Base-by-base conservation (phyloP, 2,888 invertebrate species). In the Metalampra italica region DNA sequence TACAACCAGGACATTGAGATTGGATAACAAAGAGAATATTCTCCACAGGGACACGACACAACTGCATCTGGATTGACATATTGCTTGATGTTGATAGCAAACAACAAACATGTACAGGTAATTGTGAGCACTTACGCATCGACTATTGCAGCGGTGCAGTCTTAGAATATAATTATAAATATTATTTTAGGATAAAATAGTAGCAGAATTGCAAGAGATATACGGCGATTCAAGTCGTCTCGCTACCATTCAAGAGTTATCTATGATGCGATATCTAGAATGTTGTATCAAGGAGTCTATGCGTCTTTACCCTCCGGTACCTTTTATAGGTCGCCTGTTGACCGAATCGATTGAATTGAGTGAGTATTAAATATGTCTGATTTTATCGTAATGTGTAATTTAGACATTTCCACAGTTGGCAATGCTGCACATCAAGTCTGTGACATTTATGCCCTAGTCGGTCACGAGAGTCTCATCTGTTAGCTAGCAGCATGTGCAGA, bases 261-360 rank as follows among this genome's bases (percentile, higher is more conserved):
- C 90, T 40, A 84, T 91, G 36, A 91, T 94, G 91, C 84, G 88
- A 45, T 94, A 93, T 61, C 77, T 94, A 50, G 94, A 94, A 53
- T 91, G 92, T 51, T 93, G 93, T 58, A 91, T 94, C 39, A 94
- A 94, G 66, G 94, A 94, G 71, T 87, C 92, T 0, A 61, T 94
- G 37, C 76, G 94, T 44, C 73, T 94, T 8, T 92, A 91, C 58
- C 94, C 94, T 4, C 92, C 93, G 45, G 93, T 94, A 4, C 93
- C 92, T 1, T 90, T 93, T 56, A 91, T 94, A 61, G 91, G 92
- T 8, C 90, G 94, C 47, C 72, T 67, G 45, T 63, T 93, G 15
- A 79, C 78, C 3, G 91, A 92, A 64, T 91, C 92, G 53, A 81
- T 92, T 12, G 74, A 77, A 51, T 75, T 93, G 55, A 92, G 93